These are phyloP conservation scores for Melanerpes aurifrons DNA, from an alignment of 2,113 vertebrate genomes.

Conservation along the genomic window DNA sequence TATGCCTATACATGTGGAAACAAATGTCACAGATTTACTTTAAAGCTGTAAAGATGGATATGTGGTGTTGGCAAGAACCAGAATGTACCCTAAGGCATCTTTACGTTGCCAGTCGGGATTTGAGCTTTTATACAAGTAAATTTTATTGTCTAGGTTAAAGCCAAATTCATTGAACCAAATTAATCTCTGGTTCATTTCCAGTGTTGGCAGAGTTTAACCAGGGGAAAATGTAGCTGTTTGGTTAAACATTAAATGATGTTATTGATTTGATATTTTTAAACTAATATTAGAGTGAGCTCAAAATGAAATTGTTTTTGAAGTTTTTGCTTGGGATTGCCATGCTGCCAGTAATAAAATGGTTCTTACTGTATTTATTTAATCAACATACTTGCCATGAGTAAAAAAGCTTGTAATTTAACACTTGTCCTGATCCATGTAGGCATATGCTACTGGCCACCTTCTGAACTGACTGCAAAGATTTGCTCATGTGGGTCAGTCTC, in stretches of 20 bases:
- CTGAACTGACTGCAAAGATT: background rate
- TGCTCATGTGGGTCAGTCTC: background rate
- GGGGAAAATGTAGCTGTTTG: constrained; percentile 18
- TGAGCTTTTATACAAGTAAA: constrained; percentile 50
- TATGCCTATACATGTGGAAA: background rate
- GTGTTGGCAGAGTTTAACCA: constrained; percentile 50
- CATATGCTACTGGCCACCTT: background rate
- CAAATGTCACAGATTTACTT: constrained; percentile 29
- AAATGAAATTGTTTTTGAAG: constrained; percentile 19
- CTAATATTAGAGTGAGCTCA: background rate
- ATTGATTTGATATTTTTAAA: constrained; percentile 6
- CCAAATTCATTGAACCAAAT: constrained; percentile 58
- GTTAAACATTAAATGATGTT: constrained; percentile 38
- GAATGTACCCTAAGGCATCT: constrained; percentile 27
- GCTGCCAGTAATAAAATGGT: background rate
- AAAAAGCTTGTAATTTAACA: background rate
- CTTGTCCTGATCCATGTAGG: background rate
- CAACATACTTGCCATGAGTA: background rate
- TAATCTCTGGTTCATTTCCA: constrained; percentile 59
- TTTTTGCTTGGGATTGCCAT: background rate
- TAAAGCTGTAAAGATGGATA: constrained; percentile 24
- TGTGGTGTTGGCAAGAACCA: constrained; percentile 19
- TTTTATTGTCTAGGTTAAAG: constrained; percentile 65
- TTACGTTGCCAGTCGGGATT: constrained; percentile 16
- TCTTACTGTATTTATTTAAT: background rate